Evolutionary conservation across 2,888 invertebrate species (phyloP).

Genomic region (Eupithecia subfuscata): DNA sequence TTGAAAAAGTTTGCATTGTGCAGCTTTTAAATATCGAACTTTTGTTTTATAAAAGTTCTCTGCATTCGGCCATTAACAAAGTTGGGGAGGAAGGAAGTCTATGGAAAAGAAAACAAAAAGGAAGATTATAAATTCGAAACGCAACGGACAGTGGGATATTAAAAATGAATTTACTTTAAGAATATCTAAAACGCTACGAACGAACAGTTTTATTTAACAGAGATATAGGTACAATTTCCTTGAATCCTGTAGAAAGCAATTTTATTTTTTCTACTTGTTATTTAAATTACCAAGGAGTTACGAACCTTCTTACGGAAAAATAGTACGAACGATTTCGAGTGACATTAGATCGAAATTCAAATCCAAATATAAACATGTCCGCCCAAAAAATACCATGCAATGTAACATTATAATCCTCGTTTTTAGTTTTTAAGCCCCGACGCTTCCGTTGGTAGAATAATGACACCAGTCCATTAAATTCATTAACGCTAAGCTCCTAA

Average conservation of each 20-base stretch:
- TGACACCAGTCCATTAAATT: conserved; percentile 71
- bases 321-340: not conserved
- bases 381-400: conserved; percentile 21
- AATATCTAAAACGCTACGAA: conserved; percentile 10
- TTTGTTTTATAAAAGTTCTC: conserved; percentile 12
- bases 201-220: not conserved
- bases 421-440: conserved; percentile 45
- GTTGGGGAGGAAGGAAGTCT: conserved; percentile 5
- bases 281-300: not conserved
- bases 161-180: conserved; percentile 25
- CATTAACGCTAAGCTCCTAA: conserved; percentile 67
- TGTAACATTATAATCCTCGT: conserved; percentile 27
- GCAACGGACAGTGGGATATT: conserved; percentile 18
- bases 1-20: not conserved
- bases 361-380: conserved; percentile 15
- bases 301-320: not conserved
- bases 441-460: conserved; percentile 75
- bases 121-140: conserved; percentile 20
- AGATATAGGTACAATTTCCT: not conserved
- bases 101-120: conserved; percentile 1
- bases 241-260: not conserved
- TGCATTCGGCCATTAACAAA: conserved; percentile 10
- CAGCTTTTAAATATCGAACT: conserved; percentile 6
- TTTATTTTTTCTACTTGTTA: not conserved
- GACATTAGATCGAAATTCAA: not conserved